Evolutionary conservation across 2,797 vertebrate species (phyloP).

Genomic region (Neosilurus hyrtlii): DNA sequence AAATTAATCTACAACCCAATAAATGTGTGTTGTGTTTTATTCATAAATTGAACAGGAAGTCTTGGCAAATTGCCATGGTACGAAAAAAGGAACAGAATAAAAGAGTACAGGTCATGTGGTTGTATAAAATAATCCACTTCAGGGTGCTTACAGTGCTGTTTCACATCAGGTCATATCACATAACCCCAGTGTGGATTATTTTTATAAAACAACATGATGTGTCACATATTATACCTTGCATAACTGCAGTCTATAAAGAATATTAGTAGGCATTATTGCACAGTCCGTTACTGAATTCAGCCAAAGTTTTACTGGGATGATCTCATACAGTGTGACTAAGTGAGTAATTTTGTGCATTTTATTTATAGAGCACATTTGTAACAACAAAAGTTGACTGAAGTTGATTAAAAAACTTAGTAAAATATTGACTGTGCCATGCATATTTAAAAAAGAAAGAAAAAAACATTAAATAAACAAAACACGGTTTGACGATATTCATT

Average conservation of each 20-base stretch:
- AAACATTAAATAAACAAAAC: too few species aligned
- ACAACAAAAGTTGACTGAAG: neutral
- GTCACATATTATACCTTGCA: neutral
- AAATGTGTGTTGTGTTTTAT: neutral
- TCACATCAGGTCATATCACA: neutral
- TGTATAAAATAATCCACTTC: neutral
- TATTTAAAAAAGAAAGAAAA: too few species aligned
- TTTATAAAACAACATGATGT: neutral
- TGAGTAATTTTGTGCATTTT: neutral
- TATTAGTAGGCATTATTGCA: neutral
- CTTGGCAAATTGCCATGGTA: neutral
- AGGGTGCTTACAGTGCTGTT: too few species aligned
- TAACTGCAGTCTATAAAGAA: neutral
- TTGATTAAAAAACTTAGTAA: too few species aligned
- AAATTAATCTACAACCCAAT: neutral
- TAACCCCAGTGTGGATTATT: neutral
- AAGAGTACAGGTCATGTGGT: neutral
- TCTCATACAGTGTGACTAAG: neutral
- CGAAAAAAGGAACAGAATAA: too few species aligned
- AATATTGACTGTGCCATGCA: too few species aligned
- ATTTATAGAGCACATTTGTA: neutral
- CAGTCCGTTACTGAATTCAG: too few species aligned
- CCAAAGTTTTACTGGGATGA: too few species aligned
- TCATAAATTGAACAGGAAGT: neutral
- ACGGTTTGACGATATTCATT: too few species aligned